Base-by-base conservation (phyloP, 2,888 invertebrate species). In the Volucella zonaria region DNA sequence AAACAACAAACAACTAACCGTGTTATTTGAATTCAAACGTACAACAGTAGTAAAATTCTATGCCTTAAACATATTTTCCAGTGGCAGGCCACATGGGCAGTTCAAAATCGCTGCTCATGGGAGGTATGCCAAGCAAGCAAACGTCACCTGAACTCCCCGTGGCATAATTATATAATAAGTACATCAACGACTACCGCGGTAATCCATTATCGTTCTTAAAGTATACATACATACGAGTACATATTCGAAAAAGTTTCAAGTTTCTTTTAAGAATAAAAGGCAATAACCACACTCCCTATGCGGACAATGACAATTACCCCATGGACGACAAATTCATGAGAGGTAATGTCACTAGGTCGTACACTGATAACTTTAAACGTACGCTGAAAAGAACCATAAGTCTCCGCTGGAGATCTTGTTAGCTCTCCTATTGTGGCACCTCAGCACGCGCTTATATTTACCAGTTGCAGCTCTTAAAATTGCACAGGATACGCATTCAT, bases 361-460 rank as follows among this genome's bases (percentile, higher is more conserved):
- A 40, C 62, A 62, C 42, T 70, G 70, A 76, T 64, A 47, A 68
- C 23, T 77, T 70, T 15, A 47, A 70, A 73, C 18, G 45, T 54
- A 73, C 73, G 73, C 42, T 73, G 58, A 61, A 56, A 64, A 70
- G 62, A 70, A 62, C 62, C 62, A 70, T 56, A 67, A 52, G 66
- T 23, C 79, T 79, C 79, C 52, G 79, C 79, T 79, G 73, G 79
- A 79, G 58, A 73, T 66, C 79, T 79, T 79, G 66, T 79, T 79
- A 87, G 90, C 90, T 91, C 91, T 91, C 91, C 91, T 90, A 90
- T 91, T 88, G 91, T 82, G 89, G 89, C 89, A 89, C 90, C 91
- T 89, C 91, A 90, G 91, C 90, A 90, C 90, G 90, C 90, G 90
- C 88, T 88, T 88, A 14, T 73, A 73, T 79, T 73, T 79, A 66